Base-by-base conservation (phyloP, 1,140 invertebrate genomes). In the Streblospio benedicti region DNA sequence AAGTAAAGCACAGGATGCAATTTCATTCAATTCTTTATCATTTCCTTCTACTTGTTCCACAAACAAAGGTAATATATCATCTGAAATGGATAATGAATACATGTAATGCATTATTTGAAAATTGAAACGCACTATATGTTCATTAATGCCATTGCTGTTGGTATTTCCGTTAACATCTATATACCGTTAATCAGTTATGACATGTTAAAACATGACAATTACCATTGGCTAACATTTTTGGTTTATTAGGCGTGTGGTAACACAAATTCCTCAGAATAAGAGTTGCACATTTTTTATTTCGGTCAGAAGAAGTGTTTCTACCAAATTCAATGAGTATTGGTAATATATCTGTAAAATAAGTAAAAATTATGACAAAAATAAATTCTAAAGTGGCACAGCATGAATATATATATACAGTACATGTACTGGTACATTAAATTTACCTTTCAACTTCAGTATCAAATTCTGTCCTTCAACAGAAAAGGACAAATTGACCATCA, bases 401-500 rank as follows among this genome's bases (percentile, higher is more conserved):
- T 38, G 35, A 9, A 38, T 38, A n/a, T 38, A n/a, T 38, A n/a
- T 38, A 38, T 38, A n/a, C n/a, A n/a, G n/a, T 9, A 38, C 9
- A 38, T 9, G n/a, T 9, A 38, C 35, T 38, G 35, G n/a, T 38
- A 9, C 9, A 38, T 38, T 38, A n/a, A 38, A 38, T 38, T 60
- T 63, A 72, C 72, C 72, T 56, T 67, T 63, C 23, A 74, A 69
- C 65, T 75, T 74, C 0, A 75, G 66, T 20, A 77, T 73, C 64
- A 76, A 72, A 47, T 74, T 71, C 55, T 77, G 75, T 16, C 75
- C 75, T 50, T 77, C 75, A n/a, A 65, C 62, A 44, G 72, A 71
- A 52, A 77, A 77, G 28, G 74, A 75, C 0, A 77, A 58, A 55
- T 69, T 71, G 1, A 70, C 56, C 6, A 75, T 58, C 32, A 77